A percentile compares a stretch with the other conserved stretches of the same genome.
Evolutionary conservation across 2,797 vertebrate species (phyloP).

Genomic region (Poecilia velifera): DNA sequence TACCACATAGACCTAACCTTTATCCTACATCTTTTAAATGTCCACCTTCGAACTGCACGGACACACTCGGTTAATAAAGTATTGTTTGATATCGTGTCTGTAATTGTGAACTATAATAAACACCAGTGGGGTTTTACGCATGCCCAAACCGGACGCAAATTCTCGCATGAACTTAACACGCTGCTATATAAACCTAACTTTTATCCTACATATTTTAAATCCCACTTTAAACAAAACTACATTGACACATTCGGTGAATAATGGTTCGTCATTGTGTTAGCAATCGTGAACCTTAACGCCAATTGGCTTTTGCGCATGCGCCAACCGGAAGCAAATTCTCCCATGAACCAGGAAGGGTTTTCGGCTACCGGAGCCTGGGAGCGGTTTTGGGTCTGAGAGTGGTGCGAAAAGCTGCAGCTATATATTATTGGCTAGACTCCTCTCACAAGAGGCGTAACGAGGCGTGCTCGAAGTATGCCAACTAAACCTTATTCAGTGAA

Average conservation of each 20-base stretch:
- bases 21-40: neutral
- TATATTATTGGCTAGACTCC: neutral
- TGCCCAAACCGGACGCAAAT: neutral
- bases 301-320: neutral
- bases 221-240: neutral
- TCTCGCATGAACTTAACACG: neutral
- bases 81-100: neutral
- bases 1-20: neutral
- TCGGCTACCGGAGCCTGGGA: neutral
- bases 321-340: neutral
- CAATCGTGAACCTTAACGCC: neutral
- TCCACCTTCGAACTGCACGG: neutral
- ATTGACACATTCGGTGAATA: neutral
- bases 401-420: neutral
- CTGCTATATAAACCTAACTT: neutral
- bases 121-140: neutral
- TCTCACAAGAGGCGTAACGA: slow-evolving; percentile 39
- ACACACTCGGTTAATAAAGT: neutral
- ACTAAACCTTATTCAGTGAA: slow-evolving; percentile 52
- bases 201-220: neutral
- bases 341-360: neutral
- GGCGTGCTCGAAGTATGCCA: slow-evolving; percentile 74
- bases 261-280: neutral
- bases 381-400: neutral
- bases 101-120: neutral